Evolutionary conservation across 1,140 invertebrate genomes (phyloP), one percentile per base, ranked within the genome.

Genomic region (Trachymyrmex septentrionalis): DNA sequence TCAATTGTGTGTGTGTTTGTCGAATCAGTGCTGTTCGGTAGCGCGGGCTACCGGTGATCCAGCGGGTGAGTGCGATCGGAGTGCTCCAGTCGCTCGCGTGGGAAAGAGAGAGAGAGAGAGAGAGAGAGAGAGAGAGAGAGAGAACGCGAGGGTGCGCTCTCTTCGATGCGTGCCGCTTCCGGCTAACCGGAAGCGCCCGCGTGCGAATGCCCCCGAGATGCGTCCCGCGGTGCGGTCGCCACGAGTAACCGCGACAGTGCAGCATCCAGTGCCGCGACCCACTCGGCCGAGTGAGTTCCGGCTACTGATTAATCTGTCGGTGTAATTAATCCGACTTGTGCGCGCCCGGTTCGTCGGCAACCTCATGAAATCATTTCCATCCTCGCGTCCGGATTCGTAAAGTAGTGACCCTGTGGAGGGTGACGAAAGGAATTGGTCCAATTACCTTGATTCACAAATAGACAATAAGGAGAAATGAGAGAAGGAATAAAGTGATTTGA

Each of bases 1-100:
- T 72, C 59, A 78, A 67, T 63, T 86, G 86, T 90, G 91, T 85
- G 85, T 90, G 89, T 88, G 90, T 91, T 85, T 53, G 69, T 90
- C 77, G 89, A 90, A 87, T 91, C 88, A 92, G 91, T 92, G 91
- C 85, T 76, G 72, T 85, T 90, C 84, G 86, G 90, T 87, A 88
- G 90, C 90, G 87, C 69, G 69, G 55, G 80, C 69, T 59, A 75
- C 30, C 87, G 88, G 86, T 88, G 88, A 91, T 92, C 88, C 88
- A 80, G 86, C 88, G 86, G 73, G 86, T 61, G 85, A 89, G 87
- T 91, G 87, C 88, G 85, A 90, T 88, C 86, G 86, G 86, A 90
- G 92, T 88, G 85, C 86, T 75, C 63, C 69, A 76, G 86, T 21
- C 75, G 24, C 21, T 57, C 5, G n/a, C 44, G 75, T 12, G 10